These are phyloP conservation scores for Cassiopea xamachana DNA, from an alignment of 30 jellyfish, hydroid and myxozoan species.

Conservation along the genomic window DNA sequence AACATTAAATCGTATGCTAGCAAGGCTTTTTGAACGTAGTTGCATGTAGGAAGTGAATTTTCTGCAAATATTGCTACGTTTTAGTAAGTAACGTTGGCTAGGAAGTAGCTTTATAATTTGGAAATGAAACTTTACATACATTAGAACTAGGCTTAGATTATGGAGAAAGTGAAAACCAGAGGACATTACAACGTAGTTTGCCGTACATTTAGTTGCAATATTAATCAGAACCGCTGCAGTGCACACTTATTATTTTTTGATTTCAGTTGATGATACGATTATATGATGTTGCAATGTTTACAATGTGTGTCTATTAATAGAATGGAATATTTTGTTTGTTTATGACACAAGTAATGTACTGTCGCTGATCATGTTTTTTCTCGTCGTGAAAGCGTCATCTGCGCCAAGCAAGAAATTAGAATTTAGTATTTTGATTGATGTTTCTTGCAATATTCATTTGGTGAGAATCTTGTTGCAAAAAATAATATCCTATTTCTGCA, in stretches of 20 bases:
- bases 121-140: no score
- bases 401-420: no score
- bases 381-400: not conserved
- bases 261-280: slow-evolving; percentile 8
- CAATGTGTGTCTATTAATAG: slow-evolving; percentile 49
- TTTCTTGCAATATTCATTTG: no score
- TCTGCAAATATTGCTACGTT: no score
- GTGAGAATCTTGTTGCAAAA: no score
- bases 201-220: not conserved
- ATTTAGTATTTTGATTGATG: no score
- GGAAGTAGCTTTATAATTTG: no score
- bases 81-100: no score
- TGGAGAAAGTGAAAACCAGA: not conserved
- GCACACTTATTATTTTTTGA: not conserved
- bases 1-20: no score
- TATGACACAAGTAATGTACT: slow-evolving; percentile 31
- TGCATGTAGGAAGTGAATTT: no score
- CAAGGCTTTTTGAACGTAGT: no score
- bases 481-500: no score
- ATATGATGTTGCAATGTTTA: slow-evolving; percentile 27
- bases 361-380: slow-evolving; percentile 22
- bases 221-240: not conserved
- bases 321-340: slow-evolving; percentile 48
- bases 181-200: not conserved
- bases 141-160: not conserved